These are phyloP conservation scores for Sitta carolinensis DNA, from an alignment of 2,797 vertebrate species.

Conservation along the genomic window DNA sequence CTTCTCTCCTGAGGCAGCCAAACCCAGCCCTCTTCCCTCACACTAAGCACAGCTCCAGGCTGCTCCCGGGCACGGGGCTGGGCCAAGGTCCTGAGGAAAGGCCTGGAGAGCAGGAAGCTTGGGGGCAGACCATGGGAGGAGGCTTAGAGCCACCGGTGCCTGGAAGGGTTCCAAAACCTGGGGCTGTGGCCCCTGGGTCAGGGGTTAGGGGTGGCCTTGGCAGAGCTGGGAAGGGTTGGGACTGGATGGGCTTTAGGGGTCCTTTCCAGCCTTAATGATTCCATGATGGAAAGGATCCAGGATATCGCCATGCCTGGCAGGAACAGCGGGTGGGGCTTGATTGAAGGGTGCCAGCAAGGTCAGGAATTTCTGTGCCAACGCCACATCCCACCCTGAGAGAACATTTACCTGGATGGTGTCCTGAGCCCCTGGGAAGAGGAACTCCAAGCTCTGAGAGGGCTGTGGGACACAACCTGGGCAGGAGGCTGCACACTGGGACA, in stretches of 20 bases:
- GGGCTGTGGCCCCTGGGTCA: not conserved
- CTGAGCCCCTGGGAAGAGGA: not conserved
- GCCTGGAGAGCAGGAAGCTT: not conserved
- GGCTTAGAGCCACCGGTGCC: not conserved
- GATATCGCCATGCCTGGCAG: not conserved
- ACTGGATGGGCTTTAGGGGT: not conserved
- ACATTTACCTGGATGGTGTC: rapidly evolving
- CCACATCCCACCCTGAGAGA: no score
- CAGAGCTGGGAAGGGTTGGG: not conserved
- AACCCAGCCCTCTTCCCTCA: not conserved
- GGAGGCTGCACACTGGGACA: not conserved
- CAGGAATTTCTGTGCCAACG: rapidly evolving
- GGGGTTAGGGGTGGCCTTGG: not conserved
- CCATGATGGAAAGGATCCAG: not conserved
- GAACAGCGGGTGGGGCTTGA: not conserved
- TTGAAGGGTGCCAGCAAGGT: rapidly evolving
- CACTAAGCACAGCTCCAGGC: rapidly evolving
- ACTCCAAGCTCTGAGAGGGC: not conserved
- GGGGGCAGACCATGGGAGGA: not conserved
- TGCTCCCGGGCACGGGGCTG: not conserved
- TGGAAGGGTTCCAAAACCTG: not conserved
- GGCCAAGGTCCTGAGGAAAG: rapidly evolving
- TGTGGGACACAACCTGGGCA: rapidly evolving
- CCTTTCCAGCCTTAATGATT: not conserved
- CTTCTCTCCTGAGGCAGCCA: not conserved